Evolutionary conservation across 2,797 vertebrate genomes (phyloP), one percentile per base, ranked within the genome.

Genomic region (Eurystomus glaucurus): DNA sequence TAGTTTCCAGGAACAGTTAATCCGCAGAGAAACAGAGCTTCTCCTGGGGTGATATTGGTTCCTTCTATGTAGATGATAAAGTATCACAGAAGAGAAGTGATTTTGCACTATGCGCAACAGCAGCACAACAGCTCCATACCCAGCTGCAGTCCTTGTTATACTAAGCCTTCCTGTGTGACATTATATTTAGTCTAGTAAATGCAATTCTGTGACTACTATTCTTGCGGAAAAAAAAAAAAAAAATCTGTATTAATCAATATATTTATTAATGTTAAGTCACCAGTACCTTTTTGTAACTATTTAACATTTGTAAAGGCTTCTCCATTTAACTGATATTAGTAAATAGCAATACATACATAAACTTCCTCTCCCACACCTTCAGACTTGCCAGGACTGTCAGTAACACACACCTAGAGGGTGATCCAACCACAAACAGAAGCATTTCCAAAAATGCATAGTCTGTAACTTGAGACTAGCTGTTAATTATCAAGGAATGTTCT

Each of bases 131-230:
- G n/a, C 41, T 94, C 57, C 4, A 1, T 54, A 52, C 31, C 9
- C 83, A 93, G 77, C 50, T 96, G 88, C 65, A 78, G 45, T 90
- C 58, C 72, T 86, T 84, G 72, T 94, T 94, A 54, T 69, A 61
- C n/a, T 46, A 75, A 88, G 35, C 28, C 41, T 85, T 48, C 48
- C 52, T 64, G 28, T 78, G 69, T 72, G 50, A 91, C 88, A 81
- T 43, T 91, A 6, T 80, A 46, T 86, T 93, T 85, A 68, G 50
- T n/a, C 14, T 71, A 43, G 13, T 85, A 79, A 96, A 88, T 39
- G 23, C 2, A 91, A 68, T 60, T 62, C 5, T 77, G 6, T 68
- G 78, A 52, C 57, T 31, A 10, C 11, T 39, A 4, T 71, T 80
- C 51, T 58, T 55, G 28, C 8, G 7, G 2, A 3, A 15, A 6